Percentiles rank a stretch among this genome's conserved stretches.
These are phyloP conservation scores for Cybosia mesomella DNA, from an alignment of 2,888 invertebrate species.

Conservation along the genomic window DNA sequence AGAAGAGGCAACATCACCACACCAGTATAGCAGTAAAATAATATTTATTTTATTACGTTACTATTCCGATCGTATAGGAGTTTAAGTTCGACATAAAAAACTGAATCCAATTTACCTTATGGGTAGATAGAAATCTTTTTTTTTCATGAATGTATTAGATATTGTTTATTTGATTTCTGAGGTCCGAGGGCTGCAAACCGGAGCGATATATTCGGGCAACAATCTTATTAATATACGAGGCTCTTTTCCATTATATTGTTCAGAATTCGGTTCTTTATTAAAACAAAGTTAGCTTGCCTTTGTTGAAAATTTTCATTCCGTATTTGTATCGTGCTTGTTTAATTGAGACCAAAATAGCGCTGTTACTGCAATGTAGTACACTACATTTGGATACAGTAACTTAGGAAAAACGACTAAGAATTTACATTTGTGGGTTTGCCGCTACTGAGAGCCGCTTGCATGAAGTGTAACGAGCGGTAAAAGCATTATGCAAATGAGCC, in stretches of 20 bases:
- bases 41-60: constrained; percentile 32
- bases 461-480: constrained; percentile 48
- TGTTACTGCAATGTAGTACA: constrained; percentile 27
- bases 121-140: constrained; percentile 58
- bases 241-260: constrained; percentile 18
- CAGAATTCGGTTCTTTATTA: constrained; percentile 11
- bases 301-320: constrained; percentile 9
- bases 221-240: constrained; percentile 20
- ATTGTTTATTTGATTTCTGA: constrained; percentile 60
- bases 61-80: constrained; percentile 43
- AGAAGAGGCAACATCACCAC: constrained; percentile 2
- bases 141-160: constrained; percentile 60
- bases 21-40: constrained; percentile 6
- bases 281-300: constrained; percentile 11
- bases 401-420: constrained; percentile 42
- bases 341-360: constrained; percentile 22
- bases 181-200: constrained; percentile 28
- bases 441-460: constrained; percentile 39
- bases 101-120: constrained; percentile 58
- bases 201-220: constrained; percentile 19
- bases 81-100: constrained; percentile 57
- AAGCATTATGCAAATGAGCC: constrained; percentile 51
- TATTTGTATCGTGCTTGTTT: constrained; percentile 8
- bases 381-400: constrained; percentile 23
- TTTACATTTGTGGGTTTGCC: constrained; percentile 47